Conservation (phyloP, 1,140 invertebrate species). For the Tigriopus japonicus region DNA sequence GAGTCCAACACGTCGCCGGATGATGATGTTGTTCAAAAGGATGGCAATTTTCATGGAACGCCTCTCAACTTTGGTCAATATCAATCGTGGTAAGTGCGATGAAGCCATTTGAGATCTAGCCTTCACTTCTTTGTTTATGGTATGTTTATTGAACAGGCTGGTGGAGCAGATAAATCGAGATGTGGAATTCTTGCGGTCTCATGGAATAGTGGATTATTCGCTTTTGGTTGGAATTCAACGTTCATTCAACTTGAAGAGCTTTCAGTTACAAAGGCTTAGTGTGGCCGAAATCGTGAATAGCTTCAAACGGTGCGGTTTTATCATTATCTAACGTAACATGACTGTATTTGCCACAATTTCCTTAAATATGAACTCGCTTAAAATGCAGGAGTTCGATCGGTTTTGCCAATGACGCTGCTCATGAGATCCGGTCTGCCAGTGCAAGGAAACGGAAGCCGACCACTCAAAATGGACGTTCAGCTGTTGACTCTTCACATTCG, state of each 20-base stretch:
- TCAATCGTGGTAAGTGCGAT: background rate
- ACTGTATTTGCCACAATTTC: no score
- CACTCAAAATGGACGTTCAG: no score
- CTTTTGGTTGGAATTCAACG: slow-evolving; percentile 3
- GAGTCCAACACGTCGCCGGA: background rate
- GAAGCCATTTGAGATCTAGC: no score
- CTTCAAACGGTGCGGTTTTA: background rate
- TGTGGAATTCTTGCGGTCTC: background rate
- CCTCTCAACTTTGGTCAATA: background rate
- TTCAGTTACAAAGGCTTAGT: background rate
- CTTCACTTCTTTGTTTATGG: no score
- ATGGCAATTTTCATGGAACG: slow-evolving; percentile 6
- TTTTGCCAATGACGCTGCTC: no score
- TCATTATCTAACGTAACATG: no score
- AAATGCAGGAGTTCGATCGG: no score
- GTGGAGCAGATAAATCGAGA: slow-evolving; percentile 4
- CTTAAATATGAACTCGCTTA: no score
- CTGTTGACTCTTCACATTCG: no score
- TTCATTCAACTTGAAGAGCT: background rate
- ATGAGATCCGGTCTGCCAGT: no score
- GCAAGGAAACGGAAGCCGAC: no score
- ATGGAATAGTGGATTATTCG: slow-evolving; percentile 2
- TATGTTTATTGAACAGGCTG: background rate
- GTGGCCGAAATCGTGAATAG: background rate
- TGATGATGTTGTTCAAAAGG: background rate